Evolutionary conservation across 2,113 vertebrate genomes (phyloP), one percentile per base, ranked within the genome.

Genomic region (Actenoides lindsayi): DNA sequence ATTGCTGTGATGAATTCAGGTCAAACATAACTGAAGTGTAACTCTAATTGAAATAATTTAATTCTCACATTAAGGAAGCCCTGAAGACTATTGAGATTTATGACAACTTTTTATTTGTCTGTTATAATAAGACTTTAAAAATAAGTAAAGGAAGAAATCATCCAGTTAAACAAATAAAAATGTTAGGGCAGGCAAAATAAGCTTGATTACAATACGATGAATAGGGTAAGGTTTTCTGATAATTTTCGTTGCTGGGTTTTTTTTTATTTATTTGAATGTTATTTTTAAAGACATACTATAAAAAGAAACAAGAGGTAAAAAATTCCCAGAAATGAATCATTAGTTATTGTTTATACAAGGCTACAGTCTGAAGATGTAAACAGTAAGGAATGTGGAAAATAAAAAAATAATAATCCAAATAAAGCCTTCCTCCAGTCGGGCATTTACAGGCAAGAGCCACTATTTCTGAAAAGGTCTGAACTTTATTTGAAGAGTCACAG

Each of bases 271-370:
- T 78, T 79, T 86, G 46, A 94, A 57, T 80, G 81, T 16, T 92
- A 71, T 78, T 95, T 90, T 80, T 93, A n/a, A 96, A 88, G 39
- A 65, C 24, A 70, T 71, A 30, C 69, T 96, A 94, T 93, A 80
- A 93, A 96, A 95, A 89, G 93, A 76, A 95, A 62, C 71, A 93
- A 85, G 54, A 74, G 63, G 89, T 85, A 44, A 89, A 94, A 94
- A 94, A 95, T 94, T 95, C 79, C 95, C 93, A 93, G 95, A 96
- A 96, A 90, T 95, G 92, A 97, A 93, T 96, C 85, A 96, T n/a
- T 86, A 56, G 42, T 89, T 90, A 96, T 90, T 94, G 91, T 97
- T 96, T 87, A 71, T 76, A 70, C 27, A 90, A 67, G 59, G 46
- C 88, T 95, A 95, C 87, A 54, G 62, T 94, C 81, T 87, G 65